Evolutionary conservation across 2,113 vertebrate genomes (phyloP).

Genomic region (Caretta caretta): DNA sequence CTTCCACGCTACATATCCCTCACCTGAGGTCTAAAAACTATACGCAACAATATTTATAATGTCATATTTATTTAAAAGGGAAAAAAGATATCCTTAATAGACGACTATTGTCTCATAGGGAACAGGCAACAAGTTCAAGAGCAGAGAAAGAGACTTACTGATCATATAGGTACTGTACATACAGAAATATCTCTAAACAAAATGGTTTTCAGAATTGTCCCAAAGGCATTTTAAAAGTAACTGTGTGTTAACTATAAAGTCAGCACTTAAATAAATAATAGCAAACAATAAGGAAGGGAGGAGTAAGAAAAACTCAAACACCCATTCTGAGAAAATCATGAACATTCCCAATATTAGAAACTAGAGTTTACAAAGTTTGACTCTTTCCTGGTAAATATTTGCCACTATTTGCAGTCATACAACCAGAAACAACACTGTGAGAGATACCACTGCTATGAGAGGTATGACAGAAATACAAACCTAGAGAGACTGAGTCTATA

Average conservation of each 20-base stretch:
- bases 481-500: background rate
- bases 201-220: background rate
- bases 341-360: background rate
- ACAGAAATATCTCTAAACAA: background rate
- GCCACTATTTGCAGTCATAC: background rate
- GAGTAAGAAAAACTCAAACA: background rate
- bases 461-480: background rate
- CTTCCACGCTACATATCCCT: background rate
- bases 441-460: background rate
- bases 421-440: background rate
- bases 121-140: background rate
- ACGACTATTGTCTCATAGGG: background rate
- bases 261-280: background rate
- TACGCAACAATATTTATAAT: background rate
- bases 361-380: background rate
- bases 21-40: background rate
- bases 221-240: background rate
- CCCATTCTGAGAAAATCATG: background rate
- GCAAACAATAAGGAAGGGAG: background rate
- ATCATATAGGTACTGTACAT: background rate
- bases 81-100: background rate
- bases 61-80: background rate
- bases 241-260: background rate
- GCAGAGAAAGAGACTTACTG: background rate
- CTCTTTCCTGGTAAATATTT: background rate